Evolutionary conservation across 1,140 invertebrate species (phyloP).

Genomic region (Colletes gigas): DNA sequence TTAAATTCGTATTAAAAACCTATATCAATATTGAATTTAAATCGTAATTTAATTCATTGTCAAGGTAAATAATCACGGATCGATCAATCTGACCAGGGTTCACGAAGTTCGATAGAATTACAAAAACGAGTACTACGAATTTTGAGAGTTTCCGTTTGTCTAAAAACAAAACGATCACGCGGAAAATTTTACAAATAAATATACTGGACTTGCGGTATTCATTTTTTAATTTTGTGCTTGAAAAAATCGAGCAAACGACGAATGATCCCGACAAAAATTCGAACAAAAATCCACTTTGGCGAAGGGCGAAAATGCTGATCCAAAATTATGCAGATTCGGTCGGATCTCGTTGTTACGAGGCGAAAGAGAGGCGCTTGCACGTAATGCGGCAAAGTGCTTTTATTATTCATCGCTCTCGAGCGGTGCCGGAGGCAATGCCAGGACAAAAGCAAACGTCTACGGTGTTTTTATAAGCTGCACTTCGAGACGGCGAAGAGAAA

Average conservation of each 20-base stretch:
- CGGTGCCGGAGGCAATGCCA: slow-evolving; percentile 45
- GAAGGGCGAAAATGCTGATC: slow-evolving; percentile 46
- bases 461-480: slow-evolving; percentile 60
- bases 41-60: too few relatives aligned
- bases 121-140: too few relatives aligned
- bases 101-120: too few relatives aligned
- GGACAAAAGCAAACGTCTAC: slow-evolving; percentile 64
- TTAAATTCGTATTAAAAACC: too few relatives aligned
- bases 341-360: slow-evolving; percentile 26
- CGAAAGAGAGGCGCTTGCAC: slow-evolving; percentile 23
- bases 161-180: too few relatives aligned
- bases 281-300: slow-evolving; percentile 44
- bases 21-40: too few relatives aligned
- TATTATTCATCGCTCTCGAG: slow-evolving; percentile 65
- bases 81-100: too few relatives aligned
- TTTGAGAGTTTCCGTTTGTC: too few relatives aligned
- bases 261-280: slow-evolving; percentile 21
- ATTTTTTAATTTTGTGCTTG: too few relatives aligned
- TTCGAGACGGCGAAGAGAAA: slow-evolving; percentile 32
- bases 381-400: slow-evolving; percentile 63
- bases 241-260: slow-evolving; percentile 16
- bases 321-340: slow-evolving; percentile 66
- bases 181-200: too few relatives aligned
- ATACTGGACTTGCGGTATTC: too few relatives aligned
- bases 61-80: too few relatives aligned